Conservation (phyloP, 64 coral and sea anemone species). For the Montipora efflorescens region DNA sequence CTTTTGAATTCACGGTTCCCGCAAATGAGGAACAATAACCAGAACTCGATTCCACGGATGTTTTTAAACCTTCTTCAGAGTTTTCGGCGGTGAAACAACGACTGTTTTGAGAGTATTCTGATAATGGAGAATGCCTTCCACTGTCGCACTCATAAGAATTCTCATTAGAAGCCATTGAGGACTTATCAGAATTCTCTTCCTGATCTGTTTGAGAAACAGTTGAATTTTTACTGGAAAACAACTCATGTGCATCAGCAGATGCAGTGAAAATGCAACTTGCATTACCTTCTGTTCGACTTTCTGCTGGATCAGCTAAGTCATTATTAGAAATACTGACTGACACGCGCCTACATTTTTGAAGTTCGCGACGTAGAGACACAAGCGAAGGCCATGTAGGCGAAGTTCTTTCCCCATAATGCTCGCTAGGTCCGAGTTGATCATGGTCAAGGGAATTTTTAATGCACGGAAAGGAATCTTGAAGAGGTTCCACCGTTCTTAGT, state of each 20-base stretch:
- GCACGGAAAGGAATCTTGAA: conserved; percentile 1
- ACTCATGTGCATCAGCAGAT: not conserved
- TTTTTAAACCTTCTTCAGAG: not conserved
- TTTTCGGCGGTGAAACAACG: not conserved
- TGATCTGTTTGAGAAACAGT: not conserved
- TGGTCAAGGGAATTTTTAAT: not conserved
- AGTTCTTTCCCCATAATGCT: not conserved
- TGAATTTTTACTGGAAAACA: not conserved
- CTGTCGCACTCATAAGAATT: not conserved
- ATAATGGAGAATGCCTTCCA: not conserved
- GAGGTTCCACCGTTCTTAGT: not conserved
- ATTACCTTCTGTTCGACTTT: not conserved
- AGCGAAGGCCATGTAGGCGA: conserved; percentile 11
- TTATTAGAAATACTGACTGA: not conserved
- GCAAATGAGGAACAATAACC: not conserved
- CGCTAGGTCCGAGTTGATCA: not conserved
- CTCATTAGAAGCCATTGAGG: not conserved
- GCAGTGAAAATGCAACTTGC: not conserved
- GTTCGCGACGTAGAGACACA: not conserved
- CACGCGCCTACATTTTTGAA: not conserved
- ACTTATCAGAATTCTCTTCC: not conserved
- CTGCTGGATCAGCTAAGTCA: not conserved
- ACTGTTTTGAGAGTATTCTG: not conserved
- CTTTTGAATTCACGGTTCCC: not conserved
- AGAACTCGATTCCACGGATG: not conserved